A percentile compares a stretch with the other conserved stretches of the same genome.
phyloP scores from a whole-genome alignment of 2,797 vertebrate genomes.

The Emys orbicularis region DNA sequence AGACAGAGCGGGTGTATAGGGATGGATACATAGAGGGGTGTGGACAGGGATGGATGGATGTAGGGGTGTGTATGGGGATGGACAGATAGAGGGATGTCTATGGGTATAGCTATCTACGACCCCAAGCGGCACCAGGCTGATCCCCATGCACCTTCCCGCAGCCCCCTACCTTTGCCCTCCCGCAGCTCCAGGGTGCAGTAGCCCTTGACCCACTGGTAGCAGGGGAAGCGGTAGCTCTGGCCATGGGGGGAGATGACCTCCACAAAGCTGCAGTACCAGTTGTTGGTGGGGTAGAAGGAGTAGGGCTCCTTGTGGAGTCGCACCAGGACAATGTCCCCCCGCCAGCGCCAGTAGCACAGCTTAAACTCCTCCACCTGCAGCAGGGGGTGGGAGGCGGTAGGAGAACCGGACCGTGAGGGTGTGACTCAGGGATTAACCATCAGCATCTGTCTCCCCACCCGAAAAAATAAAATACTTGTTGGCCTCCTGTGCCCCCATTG shows the following conservation, averaged over 20 bases:
- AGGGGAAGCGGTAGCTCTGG: constrained; percentile 71
- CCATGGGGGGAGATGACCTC: constrained; percentile 60
- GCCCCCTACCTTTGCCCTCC: constrained; percentile 71
- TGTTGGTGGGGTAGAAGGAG: constrained; percentile 77
- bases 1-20: too few species aligned
- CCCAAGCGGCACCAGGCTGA: not conserved
- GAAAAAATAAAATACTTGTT: not conserved
- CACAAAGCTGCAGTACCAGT: constrained; percentile 84
- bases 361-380: constrained; percentile 68
- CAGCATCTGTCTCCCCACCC: too few species aligned
- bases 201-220: constrained; percentile 82
- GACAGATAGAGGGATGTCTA: too few species aligned
- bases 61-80: too few species aligned
- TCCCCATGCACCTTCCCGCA: not conserved
- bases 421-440: not conserved
- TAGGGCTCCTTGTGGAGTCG: constrained; percentile 80
- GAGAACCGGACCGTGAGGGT: not conserved
- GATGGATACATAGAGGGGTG: too few species aligned
- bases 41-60: too few species aligned
- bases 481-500: too few species aligned
- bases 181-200: constrained; percentile 81
- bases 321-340: constrained; percentile 81
- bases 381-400: too few species aligned
- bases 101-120: not conserved
- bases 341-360: constrained; percentile 41